Percentiles rank a stretch among this genome's conserved stretches.
These are phyloP conservation scores for Manis crassicaudata DNA, from an alignment of 2,797 vertebrate genomes.

Conservation along the genomic window DNA sequence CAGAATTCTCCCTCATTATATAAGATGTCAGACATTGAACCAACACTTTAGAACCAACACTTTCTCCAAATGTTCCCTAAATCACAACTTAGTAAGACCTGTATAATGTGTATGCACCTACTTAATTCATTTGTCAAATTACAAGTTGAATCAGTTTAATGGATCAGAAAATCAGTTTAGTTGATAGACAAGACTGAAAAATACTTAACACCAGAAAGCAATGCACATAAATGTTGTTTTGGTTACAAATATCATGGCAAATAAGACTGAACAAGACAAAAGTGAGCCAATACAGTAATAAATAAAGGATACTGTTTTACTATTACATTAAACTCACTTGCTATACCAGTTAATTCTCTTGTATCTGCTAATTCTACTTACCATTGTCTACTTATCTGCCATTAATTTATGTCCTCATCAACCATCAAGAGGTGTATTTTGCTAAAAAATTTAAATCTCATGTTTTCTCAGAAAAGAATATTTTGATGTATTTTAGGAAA, in stretches of 20 bases:
- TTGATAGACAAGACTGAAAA: background rate
- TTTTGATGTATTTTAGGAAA: background rate
- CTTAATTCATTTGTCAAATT: background rate
- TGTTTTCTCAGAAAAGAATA: background rate
- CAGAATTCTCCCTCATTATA: background rate
- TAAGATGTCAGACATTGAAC: background rate
- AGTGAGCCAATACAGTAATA: background rate
- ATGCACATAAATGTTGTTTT: background rate
- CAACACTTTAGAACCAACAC: background rate
- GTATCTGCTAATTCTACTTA: background rate
- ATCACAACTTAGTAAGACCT: background rate
- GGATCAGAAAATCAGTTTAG: background rate
- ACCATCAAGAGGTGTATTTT: background rate
- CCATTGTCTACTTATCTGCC: background rate
- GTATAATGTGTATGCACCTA: background rate
- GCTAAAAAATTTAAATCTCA: slow-evolving; percentile 2
- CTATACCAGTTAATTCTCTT: background rate
- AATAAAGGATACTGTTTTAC: background rate
- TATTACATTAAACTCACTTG: background rate
- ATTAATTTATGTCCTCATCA: background rate
- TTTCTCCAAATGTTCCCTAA: background rate
- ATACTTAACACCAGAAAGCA: background rate
- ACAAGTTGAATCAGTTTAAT: background rate
- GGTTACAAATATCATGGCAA: background rate
- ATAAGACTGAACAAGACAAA: slow-evolving; percentile 1